Percentiles rank a stretch among this genome's conserved stretches.
phyloP scores from a whole-genome alignment of 1,140 invertebrate genomes.

The Formica selysi region DNA sequence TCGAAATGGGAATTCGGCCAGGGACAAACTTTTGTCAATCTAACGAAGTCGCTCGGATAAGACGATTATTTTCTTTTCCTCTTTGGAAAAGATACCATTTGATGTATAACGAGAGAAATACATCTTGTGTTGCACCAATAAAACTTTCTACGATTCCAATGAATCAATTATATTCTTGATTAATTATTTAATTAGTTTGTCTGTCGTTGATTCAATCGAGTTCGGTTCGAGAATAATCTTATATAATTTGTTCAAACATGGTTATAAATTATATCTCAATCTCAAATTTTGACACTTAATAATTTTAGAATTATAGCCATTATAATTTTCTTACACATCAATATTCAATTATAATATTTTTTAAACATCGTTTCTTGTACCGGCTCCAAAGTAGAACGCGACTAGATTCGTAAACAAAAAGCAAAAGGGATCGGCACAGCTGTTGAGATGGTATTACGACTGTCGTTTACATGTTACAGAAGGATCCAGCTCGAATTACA shows the following conservation, averaged over 20 bases:
- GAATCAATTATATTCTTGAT: conserved; percentile 55
- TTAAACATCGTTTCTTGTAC: background rate
- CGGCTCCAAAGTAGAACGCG: conserved; percentile 58
- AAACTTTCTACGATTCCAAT: conserved; percentile 52
- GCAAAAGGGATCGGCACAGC: conserved; percentile 68
- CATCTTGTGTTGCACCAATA: conserved; percentile 44
- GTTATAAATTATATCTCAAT: background rate
- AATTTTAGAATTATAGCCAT: background rate
- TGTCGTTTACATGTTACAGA: conserved; percentile 73
- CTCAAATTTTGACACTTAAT: background rate
- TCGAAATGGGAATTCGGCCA: conserved; percentile 57
- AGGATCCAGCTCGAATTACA: conserved; percentile 80
- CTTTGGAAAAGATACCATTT: background rate
- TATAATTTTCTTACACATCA: background rate
- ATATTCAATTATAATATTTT: conserved; percentile 16
- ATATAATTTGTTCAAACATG: background rate
- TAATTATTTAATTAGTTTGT: conserved; percentile 52
- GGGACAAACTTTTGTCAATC: conserved; percentile 71
- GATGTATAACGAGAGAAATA: conserved; percentile 55
- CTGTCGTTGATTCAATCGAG: background rate
- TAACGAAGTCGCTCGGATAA: conserved; percentile 71
- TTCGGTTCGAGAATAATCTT: background rate
- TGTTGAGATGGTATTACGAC: conserved; percentile 60
- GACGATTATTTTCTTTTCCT: conserved; percentile 66
- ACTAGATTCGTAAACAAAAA: conserved; percentile 37